Evolutionary conservation across 2,113 vertebrate species (phyloP), one percentile per base, ranked within the genome.

Genomic region (Mesembrinibis cayennensis): DNA sequence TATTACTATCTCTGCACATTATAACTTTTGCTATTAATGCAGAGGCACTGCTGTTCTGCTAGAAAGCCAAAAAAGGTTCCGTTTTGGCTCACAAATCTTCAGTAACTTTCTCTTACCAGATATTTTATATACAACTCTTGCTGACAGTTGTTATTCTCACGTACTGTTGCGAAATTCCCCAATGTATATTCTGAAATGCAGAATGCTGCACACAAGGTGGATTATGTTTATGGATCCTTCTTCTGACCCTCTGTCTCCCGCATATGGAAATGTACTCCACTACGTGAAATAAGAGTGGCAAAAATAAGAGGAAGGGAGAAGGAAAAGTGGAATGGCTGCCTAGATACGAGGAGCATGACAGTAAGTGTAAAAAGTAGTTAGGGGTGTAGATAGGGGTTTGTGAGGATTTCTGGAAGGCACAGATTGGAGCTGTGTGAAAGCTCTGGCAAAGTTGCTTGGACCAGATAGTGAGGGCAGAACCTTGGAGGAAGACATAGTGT

Each of bases 161-260:
- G 0, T 38, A 44, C 16, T 49, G 38, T 49, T 6, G 8, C 0
- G 2, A 85, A 93, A 49, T 36, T 87, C 38, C 36, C 52, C 61
- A 26, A 0, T 0, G 10, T 52, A 11, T 66, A 11, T 66, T 42
- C 34, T 73, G 79, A 65, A 55, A 67, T 36, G 29, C 4, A 9
- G 56, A 61, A 12, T n/a, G 23, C 47, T 67, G 49, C 47, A 10
- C 4, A 6, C 7, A 13, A 16, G 40, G 11, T 50, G 76, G 30
- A 8, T 40, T 40, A 10, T 58, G n/a, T 22, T 67, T 44, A 19
- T 6, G 2, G 34, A 45, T 65, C 14, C 70, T 90, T 55, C 67
- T 71, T 45, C 56, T 52, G 70, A 56, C 26, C 30, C 34, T 58
- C 16, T 36, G 9, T 56, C 61, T 88, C 20, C 23, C 1, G 10